Conservation (phyloP, 2,888 invertebrate species). For the Uropetala carovei region DNA sequence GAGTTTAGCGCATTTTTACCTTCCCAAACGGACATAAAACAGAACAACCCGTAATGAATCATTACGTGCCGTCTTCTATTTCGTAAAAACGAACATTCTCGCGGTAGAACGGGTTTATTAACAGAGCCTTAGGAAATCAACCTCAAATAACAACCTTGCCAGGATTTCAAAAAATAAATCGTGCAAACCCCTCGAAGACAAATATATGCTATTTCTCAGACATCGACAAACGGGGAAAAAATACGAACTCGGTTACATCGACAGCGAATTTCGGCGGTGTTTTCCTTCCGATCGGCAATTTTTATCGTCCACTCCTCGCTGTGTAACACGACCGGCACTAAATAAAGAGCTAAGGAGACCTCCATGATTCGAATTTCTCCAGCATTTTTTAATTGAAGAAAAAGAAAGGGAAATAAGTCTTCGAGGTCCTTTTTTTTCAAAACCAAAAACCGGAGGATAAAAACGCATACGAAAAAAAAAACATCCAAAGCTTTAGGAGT, state of each 20-base stretch:
- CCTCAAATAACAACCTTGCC: not conserved
- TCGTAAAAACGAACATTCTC: not conserved
- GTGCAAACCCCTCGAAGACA: not conserved
- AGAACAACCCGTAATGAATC: not conserved
- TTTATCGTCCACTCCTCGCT: slow-evolving; percentile 6
- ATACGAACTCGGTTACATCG: not conserved
- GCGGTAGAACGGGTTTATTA: not conserved
- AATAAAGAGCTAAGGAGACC: not conserved
- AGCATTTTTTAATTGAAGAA: no score
- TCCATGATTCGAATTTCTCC: no score
- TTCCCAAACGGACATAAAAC: not conserved
- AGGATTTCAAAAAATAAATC: not conserved
- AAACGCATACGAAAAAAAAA: not conserved
- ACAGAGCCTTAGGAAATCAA: not conserved
- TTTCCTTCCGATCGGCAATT: slow-evolving; percentile 1
- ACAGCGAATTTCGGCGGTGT: not conserved
- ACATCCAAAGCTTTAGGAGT: not conserved
- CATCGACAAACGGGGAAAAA: not conserved
- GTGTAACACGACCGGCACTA: slow-evolving; percentile 18
- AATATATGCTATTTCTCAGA: not conserved
- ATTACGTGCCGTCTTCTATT: not conserved
- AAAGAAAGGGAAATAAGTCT: no score
- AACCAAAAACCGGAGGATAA: not conserved
- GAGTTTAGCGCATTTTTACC: not conserved
- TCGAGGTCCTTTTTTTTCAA: not conserved